Evolutionary conservation across 2,797 vertebrate genomes (phyloP).

Genomic region (Sebastiscus tertius): DNA sequence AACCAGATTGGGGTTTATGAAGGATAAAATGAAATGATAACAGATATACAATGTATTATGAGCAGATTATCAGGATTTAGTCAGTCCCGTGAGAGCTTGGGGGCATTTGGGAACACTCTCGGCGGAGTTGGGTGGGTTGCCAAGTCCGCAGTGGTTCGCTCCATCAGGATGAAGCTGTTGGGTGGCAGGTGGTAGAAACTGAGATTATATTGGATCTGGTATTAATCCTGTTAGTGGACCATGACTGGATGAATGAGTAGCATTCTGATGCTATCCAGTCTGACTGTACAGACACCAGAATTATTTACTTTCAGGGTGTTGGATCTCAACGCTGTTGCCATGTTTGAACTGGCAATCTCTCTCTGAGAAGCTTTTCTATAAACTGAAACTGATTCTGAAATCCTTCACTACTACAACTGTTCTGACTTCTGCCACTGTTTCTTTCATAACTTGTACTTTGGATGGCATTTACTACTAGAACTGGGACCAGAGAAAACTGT

Average conservation of each 20-base stretch:
- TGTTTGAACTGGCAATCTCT: conserved; percentile 31
- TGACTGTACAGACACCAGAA: conserved; percentile 16
- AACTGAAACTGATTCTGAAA: conserved; percentile 7
- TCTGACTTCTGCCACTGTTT: not conserved
- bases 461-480: not conserved
- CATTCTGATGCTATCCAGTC: conserved; percentile 24
- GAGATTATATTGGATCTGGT: conserved; percentile 49
- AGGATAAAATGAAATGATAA: not conserved
- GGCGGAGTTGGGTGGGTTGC: conserved; percentile 29
- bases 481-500: not conserved
- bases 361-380: not conserved
- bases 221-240: conserved; percentile 62
- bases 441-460: not conserved
- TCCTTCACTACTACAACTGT: not conserved
- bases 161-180: conserved; percentile 42
- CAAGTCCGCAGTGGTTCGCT: conserved; percentile 39
- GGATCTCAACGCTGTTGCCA: conserved; percentile 10
- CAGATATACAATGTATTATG: not conserved
- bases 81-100: not conserved
- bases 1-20: not conserved
- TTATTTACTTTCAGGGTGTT: conserved; percentile 39
- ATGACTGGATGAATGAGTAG: conserved; percentile 59
- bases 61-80: conserved; percentile 19
- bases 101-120: conserved; percentile 31
- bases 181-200: conserved; percentile 48